Evolutionary conservation across 2,888 invertebrate genomes (phyloP).

Genomic region (Crossocerus cetratus): DNA sequence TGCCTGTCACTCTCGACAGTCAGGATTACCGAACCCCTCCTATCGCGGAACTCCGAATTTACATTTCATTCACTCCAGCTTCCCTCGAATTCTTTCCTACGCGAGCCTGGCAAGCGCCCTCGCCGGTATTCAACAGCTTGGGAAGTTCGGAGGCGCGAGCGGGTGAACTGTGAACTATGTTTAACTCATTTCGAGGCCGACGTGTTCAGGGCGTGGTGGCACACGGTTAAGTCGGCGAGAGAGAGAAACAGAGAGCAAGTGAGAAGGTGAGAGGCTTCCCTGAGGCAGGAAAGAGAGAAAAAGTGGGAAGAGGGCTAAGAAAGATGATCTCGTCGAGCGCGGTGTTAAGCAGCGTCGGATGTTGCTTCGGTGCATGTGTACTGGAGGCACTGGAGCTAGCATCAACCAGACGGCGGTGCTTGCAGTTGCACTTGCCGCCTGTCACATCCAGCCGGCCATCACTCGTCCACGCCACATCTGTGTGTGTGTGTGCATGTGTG

Average conservation of each 20-base stretch:
- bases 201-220: constrained; percentile 6
- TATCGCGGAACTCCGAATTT: too few species aligned
- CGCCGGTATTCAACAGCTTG: constrained; percentile 1
- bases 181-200: not conserved
- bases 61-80: too few species aligned
- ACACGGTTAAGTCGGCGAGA: too few species aligned
- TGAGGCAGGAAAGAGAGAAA: too few species aligned
- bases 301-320: not conserved
- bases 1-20: too few species aligned
- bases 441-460: constrained; percentile 40
- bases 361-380: constrained; percentile 23
- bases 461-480: constrained; percentile 14
- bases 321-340: not conserved
- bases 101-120: too few species aligned
- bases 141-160: not conserved
- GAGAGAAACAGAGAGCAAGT: too few species aligned
- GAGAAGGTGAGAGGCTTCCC: too few species aligned
- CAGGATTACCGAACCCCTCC: too few species aligned
- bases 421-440: constrained; percentile 25
- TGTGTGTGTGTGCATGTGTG: not conserved
- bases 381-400: constrained; percentile 15
- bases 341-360: constrained; percentile 13
- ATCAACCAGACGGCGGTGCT: constrained; percentile 23
- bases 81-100: too few species aligned
- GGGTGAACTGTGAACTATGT: not conserved